Evolutionary conservation across 2,113 vertebrate species (phyloP), one percentile per base, ranked within the genome.

Genomic region (Rhea pennata): DNA sequence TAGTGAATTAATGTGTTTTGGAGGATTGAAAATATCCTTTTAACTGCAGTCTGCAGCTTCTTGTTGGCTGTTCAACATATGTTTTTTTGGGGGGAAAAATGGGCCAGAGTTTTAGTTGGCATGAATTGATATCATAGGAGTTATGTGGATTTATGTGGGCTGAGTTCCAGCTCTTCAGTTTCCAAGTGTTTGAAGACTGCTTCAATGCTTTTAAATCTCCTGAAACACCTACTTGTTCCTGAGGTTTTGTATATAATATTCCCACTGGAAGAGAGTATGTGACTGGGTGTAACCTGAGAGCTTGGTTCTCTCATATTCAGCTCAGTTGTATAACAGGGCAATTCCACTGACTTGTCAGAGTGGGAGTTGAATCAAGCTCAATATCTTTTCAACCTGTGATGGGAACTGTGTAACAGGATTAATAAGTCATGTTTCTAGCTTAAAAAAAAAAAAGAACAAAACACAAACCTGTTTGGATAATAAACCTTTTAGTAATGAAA

Each of bases 401-500:
- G 73, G 73, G 61, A 83, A 50, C 33, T 40, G 70, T 65, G 42
- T 81, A 93, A 73, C 23, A 95, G 73, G 59, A 90, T 93, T 91
- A 65, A 94, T 81, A 91, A 85, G 85, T 70, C 27, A 23, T 79
- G 39, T 74, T 77, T 16, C 48, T 84, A 78, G 59, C 75, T 95
- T 78, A 46, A 58, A 59, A 92, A 95, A 61, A 89, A 71, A 75
- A 36, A 19, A 53, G 29, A 53, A 53, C 29, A 6, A 14, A 59
- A 90, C 29, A 6, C 14, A 59, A 90, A 48, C 21, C 33, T 93
- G 31, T 91, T 83, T 90, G 79, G 42, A 24, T 91, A 94, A 74
- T 86, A 92, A 64, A 87, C 86, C 73, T 90, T 78, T 14, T 56
- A 87, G 24, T 90, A 95, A 96, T 88, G 54, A 96, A 97, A 73